phyloP scores from a whole-genome alignment of 1,140 invertebrate genomes.

The Lerema accius region DNA sequence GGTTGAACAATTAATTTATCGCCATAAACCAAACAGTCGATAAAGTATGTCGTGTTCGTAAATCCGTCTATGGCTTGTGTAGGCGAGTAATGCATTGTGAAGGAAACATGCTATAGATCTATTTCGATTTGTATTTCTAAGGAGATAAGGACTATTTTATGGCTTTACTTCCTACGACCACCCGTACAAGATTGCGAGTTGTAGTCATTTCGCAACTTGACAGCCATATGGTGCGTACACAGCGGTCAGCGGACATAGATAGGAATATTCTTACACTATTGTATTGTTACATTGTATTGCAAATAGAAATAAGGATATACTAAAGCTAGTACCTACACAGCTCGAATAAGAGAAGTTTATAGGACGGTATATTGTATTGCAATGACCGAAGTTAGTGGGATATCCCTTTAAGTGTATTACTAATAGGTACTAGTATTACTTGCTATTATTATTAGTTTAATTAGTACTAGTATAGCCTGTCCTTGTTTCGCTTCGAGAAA shows the following conservation, averaged over 20 bases:
- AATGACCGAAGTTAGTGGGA: no score
- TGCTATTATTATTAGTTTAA: no score
- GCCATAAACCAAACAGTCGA: slow-evolving; percentile 33
- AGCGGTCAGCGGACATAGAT: not conserved
- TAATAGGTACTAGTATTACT: no score
- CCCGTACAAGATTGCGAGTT: slow-evolving; percentile 22
- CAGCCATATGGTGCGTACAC: slow-evolving; percentile 31
- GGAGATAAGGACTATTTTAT: slow-evolving; percentile 18
- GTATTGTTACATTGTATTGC: not conserved
- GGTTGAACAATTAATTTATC: slow-evolving; percentile 33
- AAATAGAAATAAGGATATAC: no score
- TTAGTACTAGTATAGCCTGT: no score
- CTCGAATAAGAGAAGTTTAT: no score
- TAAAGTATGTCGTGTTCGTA: slow-evolving; percentile 40
- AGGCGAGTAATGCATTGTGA: slow-evolving; percentile 36
- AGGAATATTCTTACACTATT: not conserved
- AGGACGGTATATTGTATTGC: no score
- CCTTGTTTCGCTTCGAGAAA: no score
- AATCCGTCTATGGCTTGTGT: slow-evolving; percentile 41
- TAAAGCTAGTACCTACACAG: no score
- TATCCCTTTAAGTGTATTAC: no score
- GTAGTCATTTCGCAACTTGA: slow-evolving; percentile 31
- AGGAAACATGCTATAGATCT: slow-evolving; percentile 8
- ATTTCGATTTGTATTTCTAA: slow-evolving; percentile 20
- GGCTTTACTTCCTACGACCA: slow-evolving; percentile 22